Evolutionary conservation across 2,797 vertebrate species (phyloP), one percentile per base, ranked within the genome.

Genomic region (Anniella stebbinsi): DNA sequence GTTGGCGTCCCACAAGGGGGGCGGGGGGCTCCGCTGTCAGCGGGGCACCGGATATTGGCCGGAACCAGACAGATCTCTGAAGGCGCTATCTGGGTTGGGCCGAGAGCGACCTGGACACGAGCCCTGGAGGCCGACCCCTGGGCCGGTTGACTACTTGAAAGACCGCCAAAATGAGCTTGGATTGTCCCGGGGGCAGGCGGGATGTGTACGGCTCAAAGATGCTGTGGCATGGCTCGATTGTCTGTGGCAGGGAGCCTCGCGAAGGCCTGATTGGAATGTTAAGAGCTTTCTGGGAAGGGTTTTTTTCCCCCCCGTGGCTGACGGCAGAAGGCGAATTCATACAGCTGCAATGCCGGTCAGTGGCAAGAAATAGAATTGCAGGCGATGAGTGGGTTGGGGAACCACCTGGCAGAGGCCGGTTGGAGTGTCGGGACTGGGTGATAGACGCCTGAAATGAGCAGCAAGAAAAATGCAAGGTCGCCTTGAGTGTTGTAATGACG

Each of bases 21-120:
- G 10, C 4, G 4, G 23, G 12, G 2, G 57, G 13, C 36, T 7
- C 1, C 6, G 1, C n/a, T n/a, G n/a, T n/a, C n/a, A n/a, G n/a
- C n/a, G n/a, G n/a, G n/a, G n/a, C n/a, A n/a, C n/a, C n/a, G n/a
- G n/a, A n/a, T n/a, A n/a, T n/a, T n/a, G n/a, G 51, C 10, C 51
- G 1, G 51, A 51, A 51, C 51, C 10, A 8, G 51, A 5, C 51
- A 5, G 51, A 51, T 5, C 51, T 51, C 51, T 51, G 1, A 51
- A 51, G 51, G 51, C 4, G 51, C 51, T 4, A 48, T 48, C 48
- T 33, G 38, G 66, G 10, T 66, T 45, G 5, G 73, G 28, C 15
- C 13, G 18, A 1, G 36, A 63, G 54, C 7, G 36, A 77, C 17
- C 23, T 1, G 2, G 21, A 23, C 41, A 41, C n/a, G n/a, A 17